Conservation (phyloP, 2,888 invertebrate species). For the Macrosiphum euphorbiae region DNA sequence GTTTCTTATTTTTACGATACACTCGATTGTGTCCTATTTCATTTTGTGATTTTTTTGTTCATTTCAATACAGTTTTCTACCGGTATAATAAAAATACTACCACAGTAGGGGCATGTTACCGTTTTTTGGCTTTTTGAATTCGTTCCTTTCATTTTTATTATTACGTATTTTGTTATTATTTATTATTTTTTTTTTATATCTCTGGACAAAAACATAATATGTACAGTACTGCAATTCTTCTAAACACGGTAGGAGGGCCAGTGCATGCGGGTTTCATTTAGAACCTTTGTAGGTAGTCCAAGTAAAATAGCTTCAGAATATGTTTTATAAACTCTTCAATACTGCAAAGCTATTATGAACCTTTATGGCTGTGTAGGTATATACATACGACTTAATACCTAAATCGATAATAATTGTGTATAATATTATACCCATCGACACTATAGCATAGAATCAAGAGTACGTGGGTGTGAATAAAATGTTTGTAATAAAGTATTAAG, state of each 20-base stretch:
- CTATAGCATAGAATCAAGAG: background rate
- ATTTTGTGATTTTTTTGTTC: constrained; percentile 1
- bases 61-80: constrained; percentile 31
- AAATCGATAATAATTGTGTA: background rate
- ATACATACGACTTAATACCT: background rate
- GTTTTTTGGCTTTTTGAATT: constrained; percentile 21
- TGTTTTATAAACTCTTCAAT: constrained; percentile 39
- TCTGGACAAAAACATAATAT: background rate
- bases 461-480: constrained; percentile 54
- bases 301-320: constrained; percentile 12
- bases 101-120: background rate
- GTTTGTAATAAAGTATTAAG: background rate
- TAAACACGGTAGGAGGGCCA: constrained; percentile 47
- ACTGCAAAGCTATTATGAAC: background rate
- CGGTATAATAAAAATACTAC: background rate
- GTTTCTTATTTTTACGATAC: constrained; percentile 34
- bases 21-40: background rate
- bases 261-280: background rate
- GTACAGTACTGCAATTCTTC: constrained; percentile 14
- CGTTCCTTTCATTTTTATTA: constrained; percentile 38
- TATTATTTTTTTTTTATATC: background rate
- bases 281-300: constrained; percentile 26
- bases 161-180: constrained; percentile 13
- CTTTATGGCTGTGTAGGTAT: background rate
- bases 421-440: background rate